Conservation (phyloP, 2,888 invertebrate genomes). For the Heliconius cydno region DNA sequence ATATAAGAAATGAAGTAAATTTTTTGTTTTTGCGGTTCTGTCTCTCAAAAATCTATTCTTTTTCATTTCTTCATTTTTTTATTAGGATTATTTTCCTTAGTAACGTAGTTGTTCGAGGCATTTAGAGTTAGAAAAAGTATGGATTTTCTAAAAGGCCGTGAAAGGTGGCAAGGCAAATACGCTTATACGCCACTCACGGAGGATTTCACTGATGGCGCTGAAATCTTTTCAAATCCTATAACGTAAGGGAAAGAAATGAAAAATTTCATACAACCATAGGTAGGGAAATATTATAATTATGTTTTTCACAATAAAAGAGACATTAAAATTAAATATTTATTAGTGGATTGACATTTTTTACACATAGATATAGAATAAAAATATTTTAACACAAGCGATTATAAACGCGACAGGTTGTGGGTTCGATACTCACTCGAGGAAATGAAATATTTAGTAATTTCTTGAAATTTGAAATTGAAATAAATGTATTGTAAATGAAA, state of each 20-base stretch:
- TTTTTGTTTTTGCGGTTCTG: background rate
- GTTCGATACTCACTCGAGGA: too few relatives aligned
- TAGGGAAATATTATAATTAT: too few relatives aligned
- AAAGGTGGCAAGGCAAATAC: slow-evolving; percentile 39
- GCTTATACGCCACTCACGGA: slow-evolving; percentile 39
- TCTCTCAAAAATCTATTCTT: background rate
- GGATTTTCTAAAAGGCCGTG: slow-evolving; percentile 33
- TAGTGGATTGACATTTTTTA: too few relatives aligned
- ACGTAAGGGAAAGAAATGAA: background rate
- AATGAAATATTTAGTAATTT: too few relatives aligned
- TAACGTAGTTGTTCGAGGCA: slow-evolving; percentile 11
- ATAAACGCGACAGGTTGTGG: too few relatives aligned
- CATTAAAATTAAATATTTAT: too few relatives aligned
- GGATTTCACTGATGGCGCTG: slow-evolving; percentile 36
- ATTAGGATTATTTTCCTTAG: background rate
- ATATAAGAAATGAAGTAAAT: too few relatives aligned
- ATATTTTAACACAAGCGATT: too few relatives aligned
- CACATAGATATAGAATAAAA: too few relatives aligned
- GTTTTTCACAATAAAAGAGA: too few relatives aligned
- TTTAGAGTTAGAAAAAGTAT: slow-evolving; percentile 28
- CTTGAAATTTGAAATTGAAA: too few relatives aligned
- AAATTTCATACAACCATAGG: background rate
- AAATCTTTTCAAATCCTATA: slow-evolving; percentile 30
- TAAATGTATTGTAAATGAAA: too few relatives aligned
- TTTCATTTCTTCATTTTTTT: background rate